These are phyloP conservation scores for Cheiracanthium punctorium DNA, from an alignment of 2,888 invertebrate species.

Conservation along the genomic window DNA sequence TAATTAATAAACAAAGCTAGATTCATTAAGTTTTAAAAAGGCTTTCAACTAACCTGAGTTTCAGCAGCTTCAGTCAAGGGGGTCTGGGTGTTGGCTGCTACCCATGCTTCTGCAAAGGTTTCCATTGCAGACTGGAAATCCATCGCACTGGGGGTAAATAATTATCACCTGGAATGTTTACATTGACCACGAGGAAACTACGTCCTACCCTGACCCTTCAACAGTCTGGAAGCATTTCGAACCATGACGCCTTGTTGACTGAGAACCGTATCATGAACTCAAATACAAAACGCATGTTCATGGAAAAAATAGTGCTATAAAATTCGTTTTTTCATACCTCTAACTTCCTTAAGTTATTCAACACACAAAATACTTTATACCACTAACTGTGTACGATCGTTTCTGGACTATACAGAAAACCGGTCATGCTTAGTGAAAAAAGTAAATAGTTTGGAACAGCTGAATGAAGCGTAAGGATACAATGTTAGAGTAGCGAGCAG, in stretches of 20 bases:
- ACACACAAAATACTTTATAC: background rate
- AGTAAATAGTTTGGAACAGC: constrained; percentile 48
- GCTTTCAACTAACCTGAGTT: constrained; percentile 63
- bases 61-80: constrained; percentile 73
- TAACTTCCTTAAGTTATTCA: background rate
- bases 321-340: background rate
- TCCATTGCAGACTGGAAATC: constrained; percentile 99
- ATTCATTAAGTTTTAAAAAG: constrained; percentile 16
- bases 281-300: constrained; percentile 67
- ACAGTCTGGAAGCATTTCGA: constrained; percentile 61
- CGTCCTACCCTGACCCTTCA: constrained; percentile 66
- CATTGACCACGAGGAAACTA: constrained; percentile 68
- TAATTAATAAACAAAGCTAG: background rate
- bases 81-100: constrained; percentile 86
- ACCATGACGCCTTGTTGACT: constrained; percentile 71
- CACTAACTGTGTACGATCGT: background rate
- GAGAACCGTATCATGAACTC: constrained; percentile 55
- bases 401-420: background rate
- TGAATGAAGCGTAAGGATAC: constrained; percentile 70
- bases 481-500: constrained; percentile 49
- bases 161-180: constrained; percentile 68
- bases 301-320: constrained; percentile 38
- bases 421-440: constrained; percentile 6
- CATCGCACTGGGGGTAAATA: constrained; percentile 79
- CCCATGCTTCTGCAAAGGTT: constrained; percentile 98